These are phyloP conservation scores for Meteorus colon DNA, from an alignment of 2,888 invertebrate species.

Conservation along the genomic window DNA sequence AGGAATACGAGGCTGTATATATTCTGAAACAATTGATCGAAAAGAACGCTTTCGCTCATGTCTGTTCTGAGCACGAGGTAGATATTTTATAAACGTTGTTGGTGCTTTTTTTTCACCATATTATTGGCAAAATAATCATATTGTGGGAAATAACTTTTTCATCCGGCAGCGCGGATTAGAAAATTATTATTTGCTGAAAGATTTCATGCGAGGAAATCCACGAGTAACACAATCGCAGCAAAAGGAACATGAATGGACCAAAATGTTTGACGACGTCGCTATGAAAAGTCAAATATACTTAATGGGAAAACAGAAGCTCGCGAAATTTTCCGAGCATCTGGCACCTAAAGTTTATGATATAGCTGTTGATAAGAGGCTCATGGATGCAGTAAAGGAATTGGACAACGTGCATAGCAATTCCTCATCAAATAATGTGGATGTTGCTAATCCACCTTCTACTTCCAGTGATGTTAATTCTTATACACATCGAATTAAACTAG, in stretches of 20 bases:
- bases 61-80: conserved; percentile 64
- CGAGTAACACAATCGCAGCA: conserved; percentile 20
- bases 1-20: conserved; percentile 68
- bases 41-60: conserved; percentile 62
- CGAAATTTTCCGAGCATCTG: neutral
- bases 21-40: conserved; percentile 65
- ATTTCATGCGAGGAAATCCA: conserved; percentile 25
- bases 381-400: neutral
- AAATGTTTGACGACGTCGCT: conserved; percentile 21
- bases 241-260: conserved; percentile 1
- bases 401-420: neutral
- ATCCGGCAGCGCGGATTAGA: conserved; percentile 18
- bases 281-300: conserved; percentile 15
- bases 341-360: neutral
- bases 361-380: neutral
- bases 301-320: conserved; percentile 15
- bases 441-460: neutral
- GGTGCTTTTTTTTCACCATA: neutral
- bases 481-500: neutral
- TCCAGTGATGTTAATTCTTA: neutral
- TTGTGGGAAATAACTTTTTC: conserved; percentile 17
- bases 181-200: conserved; percentile 34
- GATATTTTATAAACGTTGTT: conserved; percentile 11
- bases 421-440: neutral
- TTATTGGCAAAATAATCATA: neutral